Evolutionary conservation across 2,888 invertebrate species (phyloP).

Genomic region (Protophormia terraenovae): DNA sequence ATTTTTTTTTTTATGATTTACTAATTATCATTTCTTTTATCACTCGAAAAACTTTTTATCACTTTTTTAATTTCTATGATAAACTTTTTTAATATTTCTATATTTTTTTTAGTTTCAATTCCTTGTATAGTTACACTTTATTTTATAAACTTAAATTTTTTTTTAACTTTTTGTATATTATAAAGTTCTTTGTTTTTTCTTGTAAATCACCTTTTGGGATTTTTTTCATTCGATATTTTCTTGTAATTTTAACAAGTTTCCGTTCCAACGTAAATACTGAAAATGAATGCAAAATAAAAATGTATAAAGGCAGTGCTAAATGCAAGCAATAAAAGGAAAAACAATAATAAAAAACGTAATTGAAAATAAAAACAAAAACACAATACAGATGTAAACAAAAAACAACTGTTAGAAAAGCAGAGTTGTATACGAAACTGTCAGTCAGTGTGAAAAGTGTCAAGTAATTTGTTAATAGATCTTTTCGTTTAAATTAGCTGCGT

Average conservation of each 20-base stretch:
- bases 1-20: neutral
- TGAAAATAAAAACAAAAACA: slow-evolving; percentile 31
- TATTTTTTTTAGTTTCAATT: neutral
- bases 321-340: slow-evolving; percentile 8
- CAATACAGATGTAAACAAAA: slow-evolving; percentile 50
- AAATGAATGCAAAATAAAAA: slow-evolving; percentile 41
- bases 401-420: slow-evolving; percentile 28
- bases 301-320: neutral
- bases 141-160: neutral
- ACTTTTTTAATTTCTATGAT: neutral
- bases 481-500: neutral
- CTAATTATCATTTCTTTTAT: neutral
- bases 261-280: slow-evolving; percentile 26
- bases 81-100: neutral
- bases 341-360: slow-evolving; percentile 18
- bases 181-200: slow-evolving; percentile 7
- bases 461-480: neutral
- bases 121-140: neutral
- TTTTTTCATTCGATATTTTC: neutral
- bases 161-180: neutral
- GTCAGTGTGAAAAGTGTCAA: neutral
- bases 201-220: slow-evolving; percentile 40
- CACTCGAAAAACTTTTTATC: neutral
- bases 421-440: neutral
- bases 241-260: slow-evolving; percentile 51